Evolutionary conservation across 2,888 invertebrate genomes (phyloP).

Genomic region (Galerucella nymphaeae): DNA sequence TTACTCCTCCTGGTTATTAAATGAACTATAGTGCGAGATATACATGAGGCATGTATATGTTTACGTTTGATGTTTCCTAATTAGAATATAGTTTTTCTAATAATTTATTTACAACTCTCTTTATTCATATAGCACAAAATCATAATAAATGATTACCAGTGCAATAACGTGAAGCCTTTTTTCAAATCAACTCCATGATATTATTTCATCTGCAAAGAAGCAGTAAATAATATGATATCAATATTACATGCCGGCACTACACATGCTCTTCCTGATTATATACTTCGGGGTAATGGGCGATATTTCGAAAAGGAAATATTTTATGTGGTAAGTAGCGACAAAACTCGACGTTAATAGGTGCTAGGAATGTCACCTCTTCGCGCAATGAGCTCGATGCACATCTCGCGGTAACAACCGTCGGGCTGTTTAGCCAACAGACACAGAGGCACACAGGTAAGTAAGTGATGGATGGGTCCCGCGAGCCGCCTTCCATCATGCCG

Average conservation of each 20-base stretch:
- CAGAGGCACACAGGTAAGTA: conserved; percentile 46
- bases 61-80: too few relatives aligned
- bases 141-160: too few relatives aligned
- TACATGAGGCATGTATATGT: too few relatives aligned
- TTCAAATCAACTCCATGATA: too few relatives aligned
- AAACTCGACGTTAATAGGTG: conserved; percentile 48
- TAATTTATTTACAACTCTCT: too few relatives aligned
- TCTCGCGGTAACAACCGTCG: conserved; percentile 41
- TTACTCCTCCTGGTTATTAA: too few relatives aligned
- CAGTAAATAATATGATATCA: neutral
- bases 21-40: too few relatives aligned
- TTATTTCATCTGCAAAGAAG: too few relatives aligned
- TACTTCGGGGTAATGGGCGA: conserved; percentile 8
- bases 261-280: neutral
- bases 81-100: too few relatives aligned
- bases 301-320: conserved; percentile 38
- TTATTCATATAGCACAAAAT: too few relatives aligned
- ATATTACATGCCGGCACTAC: conserved; percentile 3
- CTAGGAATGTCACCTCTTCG: conserved; percentile 51
- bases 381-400: conserved; percentile 45
- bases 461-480: conserved; percentile 57
- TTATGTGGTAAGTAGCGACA: conserved; percentile 43
- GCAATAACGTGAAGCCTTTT: too few relatives aligned
- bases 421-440: conserved; percentile 40
- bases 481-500: conserved; percentile 54